These are phyloP conservation scores for Ovibos moschatus DNA, from an alignment of 2,113 vertebrate species.

Conservation along the genomic window DNA sequence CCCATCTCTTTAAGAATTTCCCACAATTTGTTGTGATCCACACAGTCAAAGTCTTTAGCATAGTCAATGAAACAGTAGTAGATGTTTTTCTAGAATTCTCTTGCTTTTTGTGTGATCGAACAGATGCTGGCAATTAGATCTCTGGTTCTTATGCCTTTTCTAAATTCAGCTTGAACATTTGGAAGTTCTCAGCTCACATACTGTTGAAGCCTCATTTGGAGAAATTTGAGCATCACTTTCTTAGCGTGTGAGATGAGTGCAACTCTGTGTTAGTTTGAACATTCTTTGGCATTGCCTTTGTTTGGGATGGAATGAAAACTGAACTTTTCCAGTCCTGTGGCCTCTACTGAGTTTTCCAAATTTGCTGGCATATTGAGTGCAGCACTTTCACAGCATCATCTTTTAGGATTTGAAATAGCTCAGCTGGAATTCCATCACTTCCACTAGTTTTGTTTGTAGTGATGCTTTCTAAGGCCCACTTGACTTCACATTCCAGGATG, in stretches of 20 bases:
- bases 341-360: neutral
- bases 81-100: neutral
- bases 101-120: neutral
- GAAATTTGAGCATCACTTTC: neutral
- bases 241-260: neutral
- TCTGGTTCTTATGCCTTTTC: neutral
- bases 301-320: neutral
- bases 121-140: neutral
- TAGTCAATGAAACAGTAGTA: neutral
- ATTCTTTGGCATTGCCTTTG: neutral
- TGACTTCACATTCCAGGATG: neutral
- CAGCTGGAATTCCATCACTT: neutral
- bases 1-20: neutral
- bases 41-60: neutral
- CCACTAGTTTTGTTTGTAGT: neutral
- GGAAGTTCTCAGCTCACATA: neutral
- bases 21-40: neutral
- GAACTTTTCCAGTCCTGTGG: neutral
- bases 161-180: neutral
- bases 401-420: neutral
- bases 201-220: neutral
- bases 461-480: neutral
- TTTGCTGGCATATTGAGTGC: neutral
- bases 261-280: neutral
- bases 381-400: neutral